A percentile compares a stretch with the other conserved stretches of the same genome.
Evolutionary conservation across 2,888 invertebrate species (phyloP).

Genomic region (Noctua pronuba): DNA sequence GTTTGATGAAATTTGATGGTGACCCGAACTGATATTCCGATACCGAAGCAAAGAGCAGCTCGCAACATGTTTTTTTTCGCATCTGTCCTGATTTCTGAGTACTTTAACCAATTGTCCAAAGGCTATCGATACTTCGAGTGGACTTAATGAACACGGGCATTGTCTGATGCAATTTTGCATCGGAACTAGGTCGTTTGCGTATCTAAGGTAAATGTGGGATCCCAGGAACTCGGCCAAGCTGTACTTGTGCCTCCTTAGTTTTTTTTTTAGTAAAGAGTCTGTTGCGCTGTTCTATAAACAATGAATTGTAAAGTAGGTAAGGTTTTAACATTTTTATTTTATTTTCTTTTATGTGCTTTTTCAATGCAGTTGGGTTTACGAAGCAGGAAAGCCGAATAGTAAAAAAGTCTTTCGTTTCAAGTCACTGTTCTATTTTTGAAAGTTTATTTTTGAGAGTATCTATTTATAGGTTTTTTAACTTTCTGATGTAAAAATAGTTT

Average conservation of each 20-base stretch:
- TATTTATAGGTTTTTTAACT: neutral
- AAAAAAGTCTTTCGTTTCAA: neutral
- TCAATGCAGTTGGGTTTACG: neutral
- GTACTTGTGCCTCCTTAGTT: neutral
- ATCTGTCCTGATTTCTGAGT: neutral
- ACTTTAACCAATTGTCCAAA: neutral
- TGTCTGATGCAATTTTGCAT: conserved; percentile 2
- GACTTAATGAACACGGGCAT: neutral
- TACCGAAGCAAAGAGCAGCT: neutral
- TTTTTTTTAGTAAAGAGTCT: neutral
- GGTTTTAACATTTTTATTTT: too few species aligned
- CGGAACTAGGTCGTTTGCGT: neutral
- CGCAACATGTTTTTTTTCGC: neutral
- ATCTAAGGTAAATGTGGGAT: neutral
- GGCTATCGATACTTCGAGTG: neutral
- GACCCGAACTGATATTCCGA: neutral
- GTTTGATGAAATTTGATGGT: neutral
- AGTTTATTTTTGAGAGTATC: neutral
- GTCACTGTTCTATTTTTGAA: neutral
- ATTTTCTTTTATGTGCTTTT: too few species aligned
- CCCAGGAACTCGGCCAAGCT: neutral
- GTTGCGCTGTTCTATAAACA: neutral
- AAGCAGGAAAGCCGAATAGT: neutral
- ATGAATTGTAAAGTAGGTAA: too few species aligned
- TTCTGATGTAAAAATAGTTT: neutral